Evolutionary conservation across 1,140 invertebrate species (phyloP), one percentile per base, ranked within the genome.

Genomic region (Uloborus diversus): DNA sequence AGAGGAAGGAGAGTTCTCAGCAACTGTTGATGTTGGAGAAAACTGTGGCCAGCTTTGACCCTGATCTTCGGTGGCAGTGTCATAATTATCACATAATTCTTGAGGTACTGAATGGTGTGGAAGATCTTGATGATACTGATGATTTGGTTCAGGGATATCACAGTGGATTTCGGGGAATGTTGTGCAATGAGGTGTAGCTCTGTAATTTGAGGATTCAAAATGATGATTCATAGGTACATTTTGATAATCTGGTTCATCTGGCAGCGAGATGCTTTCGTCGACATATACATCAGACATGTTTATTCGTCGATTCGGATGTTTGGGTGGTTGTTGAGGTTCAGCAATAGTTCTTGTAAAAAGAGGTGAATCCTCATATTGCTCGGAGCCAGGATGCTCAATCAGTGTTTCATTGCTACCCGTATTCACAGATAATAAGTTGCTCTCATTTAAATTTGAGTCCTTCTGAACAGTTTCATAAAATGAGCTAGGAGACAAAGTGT

Each of bases 311-410:
- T 23, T 76, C 56, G 30, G 73, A 28, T 61, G 59, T 56, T 76
- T 76, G 2, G 73, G 49, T 5, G 73, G 73, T 23, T 76, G 59
- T 20, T 76, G 73, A 17, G 73, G 73, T 42, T 76, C 59, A 28
- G 73, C 73, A 64, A 65, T 27, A 0, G 56, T 25, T 5, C 17
- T 42, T 53, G 28, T 56, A 7, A 37, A 7, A n/a, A n/a, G 4
- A 11, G n/a, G 62, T 7, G 14, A 13, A 13, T 53, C 35, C n/a
- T 35, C 27, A 35, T 33, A 32, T 2, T 62, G 27, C 35, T 20
- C 56, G 23, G 49, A 14, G 5, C 17, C 7, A n/a, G 13, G n/a
- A n/a, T 14, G 49, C n/a, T 53, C 20, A 53, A 14, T 53, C 5
- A n/a, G 4, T n/a, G n/a, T n/a, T n/a, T n/a, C n/a, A n/a, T n/a